Percentiles rank a stretch among this genome's conserved stretches.
phyloP scores from a whole-genome alignment of 2,113 vertebrate species.

The Psittacula cyanocephala region DNA sequence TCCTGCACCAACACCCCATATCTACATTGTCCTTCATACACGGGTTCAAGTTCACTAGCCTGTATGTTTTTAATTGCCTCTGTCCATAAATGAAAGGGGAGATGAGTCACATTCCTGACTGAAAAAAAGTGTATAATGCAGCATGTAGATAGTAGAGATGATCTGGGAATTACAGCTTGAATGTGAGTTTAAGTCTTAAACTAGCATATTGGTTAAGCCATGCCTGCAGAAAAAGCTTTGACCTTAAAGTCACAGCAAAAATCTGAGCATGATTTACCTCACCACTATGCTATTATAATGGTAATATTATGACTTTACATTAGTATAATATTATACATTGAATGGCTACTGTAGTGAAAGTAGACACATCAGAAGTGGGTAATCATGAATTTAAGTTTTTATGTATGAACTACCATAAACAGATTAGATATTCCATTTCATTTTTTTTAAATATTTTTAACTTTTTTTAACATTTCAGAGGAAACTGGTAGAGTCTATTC shows the following conservation, averaged over 20 bases:
- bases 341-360: constrained; percentile 33
- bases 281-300: background rate
- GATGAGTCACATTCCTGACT: background rate
- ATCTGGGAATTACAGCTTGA: background rate
- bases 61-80: background rate
- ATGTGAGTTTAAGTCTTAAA: background rate
- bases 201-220: background rate
- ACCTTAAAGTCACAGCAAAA: background rate
- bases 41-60: background rate
- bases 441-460: background rate
- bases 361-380: background rate
- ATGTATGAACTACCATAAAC: background rate
- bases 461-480: background rate
- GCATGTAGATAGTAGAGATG: background rate
- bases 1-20: background rate
- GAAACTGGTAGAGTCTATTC: background rate
- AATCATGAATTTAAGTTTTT: background rate
- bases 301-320: background rate
- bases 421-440: background rate
- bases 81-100: background rate
- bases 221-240: background rate
- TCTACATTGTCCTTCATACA: background rate
- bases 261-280: background rate
- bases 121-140: background rate
- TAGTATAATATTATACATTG: constrained; percentile 54